A percentile compares a stretch with the other conserved stretches of the same genome.
Evolutionary conservation across 2,797 vertebrate species (phyloP).

Genomic region (Tapirus indicus): DNA sequence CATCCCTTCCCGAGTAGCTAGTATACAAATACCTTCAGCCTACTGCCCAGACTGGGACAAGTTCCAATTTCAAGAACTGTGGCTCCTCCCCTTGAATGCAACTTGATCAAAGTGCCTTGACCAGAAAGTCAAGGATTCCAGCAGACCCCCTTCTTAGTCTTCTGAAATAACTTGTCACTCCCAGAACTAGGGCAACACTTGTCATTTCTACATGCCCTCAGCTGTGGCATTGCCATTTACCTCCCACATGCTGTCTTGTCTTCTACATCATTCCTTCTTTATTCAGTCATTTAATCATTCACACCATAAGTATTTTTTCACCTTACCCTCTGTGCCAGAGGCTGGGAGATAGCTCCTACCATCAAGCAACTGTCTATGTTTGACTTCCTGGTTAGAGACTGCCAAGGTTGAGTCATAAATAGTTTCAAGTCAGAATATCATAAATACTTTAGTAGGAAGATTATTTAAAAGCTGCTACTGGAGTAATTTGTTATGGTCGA

Average conservation of each 20-base stretch:
- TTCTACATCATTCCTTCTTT: constrained; percentile 4
- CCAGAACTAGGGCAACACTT: not conserved
- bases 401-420: not conserved
- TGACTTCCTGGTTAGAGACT: not conserved
- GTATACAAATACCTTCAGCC: not conserved
- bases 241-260: not conserved
- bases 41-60: not conserved
- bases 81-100: not conserved
- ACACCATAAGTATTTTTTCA: not conserved
- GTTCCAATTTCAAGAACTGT: not conserved
- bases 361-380: not conserved
- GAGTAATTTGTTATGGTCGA: not conserved
- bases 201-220: not conserved
- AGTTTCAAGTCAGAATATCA: constrained; percentile 33
- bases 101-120: not conserved
- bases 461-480: not conserved
- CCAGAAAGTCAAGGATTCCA: constrained; percentile 14
- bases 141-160: not conserved
- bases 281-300: not conserved
- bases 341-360: not conserved
- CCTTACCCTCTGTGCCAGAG: not conserved
- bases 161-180: not conserved
- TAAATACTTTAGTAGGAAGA: not conserved
- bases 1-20: not conserved
- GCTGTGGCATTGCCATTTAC: not conserved